phyloP scores from a whole-genome alignment of 2,113 vertebrate species.

The Charina bottae region DNA sequence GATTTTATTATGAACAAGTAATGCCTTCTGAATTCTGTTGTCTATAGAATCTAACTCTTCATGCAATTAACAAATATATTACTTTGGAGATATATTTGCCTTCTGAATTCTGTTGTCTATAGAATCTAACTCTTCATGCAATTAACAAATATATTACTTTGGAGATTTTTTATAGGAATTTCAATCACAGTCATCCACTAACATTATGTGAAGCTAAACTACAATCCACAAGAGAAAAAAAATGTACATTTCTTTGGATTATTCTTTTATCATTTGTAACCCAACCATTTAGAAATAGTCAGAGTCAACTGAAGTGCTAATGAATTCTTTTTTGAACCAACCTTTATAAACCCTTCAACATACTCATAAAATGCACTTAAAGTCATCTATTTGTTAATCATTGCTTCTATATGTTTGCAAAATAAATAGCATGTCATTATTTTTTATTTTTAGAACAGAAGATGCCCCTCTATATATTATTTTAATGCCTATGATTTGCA shows the following conservation, averaged over 20 bases:
- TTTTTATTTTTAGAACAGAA: neutral
- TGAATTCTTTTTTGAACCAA: slow-evolving; percentile 30
- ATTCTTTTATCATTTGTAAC: slow-evolving; percentile 38
- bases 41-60: slow-evolving; percentile 32
- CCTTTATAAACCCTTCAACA: neutral
- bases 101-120: slow-evolving; percentile 38
- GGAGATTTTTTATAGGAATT: slow-evolving; percentile 10
- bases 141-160: slow-evolving; percentile 40
- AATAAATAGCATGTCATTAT: neutral
- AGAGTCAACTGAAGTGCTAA: neutral
- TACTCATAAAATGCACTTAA: neutral
- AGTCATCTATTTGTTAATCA: neutral
- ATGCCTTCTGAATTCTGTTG: slow-evolving; percentile 31
- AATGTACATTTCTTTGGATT: slow-evolving; percentile 18
- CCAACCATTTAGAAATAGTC: neutral
- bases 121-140: slow-evolving; percentile 36
- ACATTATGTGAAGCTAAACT: slow-evolving; percentile 3
- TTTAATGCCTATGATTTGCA: neutral
- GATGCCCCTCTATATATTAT: neutral
- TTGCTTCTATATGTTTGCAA: neutral
- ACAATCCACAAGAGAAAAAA: neutral
- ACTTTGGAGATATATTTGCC: slow-evolving; percentile 12
- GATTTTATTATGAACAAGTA: slow-evolving; percentile 17
- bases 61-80: slow-evolving; percentile 42
- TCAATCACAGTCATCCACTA: slow-evolving; percentile 31